A percentile compares a stretch with the other conserved stretches of the same genome.
phyloP scores from a whole-genome alignment of 2,888 invertebrate genomes.

The Andricus curvator region DNA sequence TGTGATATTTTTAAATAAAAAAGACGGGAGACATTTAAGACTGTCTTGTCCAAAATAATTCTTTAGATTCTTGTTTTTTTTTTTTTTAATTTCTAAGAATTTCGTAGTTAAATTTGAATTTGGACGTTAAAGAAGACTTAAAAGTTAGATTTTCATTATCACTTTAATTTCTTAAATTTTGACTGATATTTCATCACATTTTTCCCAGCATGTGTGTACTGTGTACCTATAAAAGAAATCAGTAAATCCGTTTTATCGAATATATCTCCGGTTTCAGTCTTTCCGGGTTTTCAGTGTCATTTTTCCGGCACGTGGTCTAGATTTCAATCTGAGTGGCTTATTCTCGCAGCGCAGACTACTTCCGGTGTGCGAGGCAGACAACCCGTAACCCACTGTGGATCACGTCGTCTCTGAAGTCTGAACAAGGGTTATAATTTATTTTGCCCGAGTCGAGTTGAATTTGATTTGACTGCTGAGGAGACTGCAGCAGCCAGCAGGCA shows the following conservation, averaged over 20 bases:
- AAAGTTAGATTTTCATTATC: too few relatives aligned
- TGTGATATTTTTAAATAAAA: too few relatives aligned
- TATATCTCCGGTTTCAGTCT: constrained; percentile 9
- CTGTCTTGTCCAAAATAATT: too few relatives aligned
- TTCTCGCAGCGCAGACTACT: not conserved
- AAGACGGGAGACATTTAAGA: too few relatives aligned
- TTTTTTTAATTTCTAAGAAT: too few relatives aligned
- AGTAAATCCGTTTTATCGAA: constrained; percentile 8
- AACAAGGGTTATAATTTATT: constrained; percentile 37
- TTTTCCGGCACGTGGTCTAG: constrained; percentile 34
- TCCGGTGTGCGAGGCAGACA: not conserved
- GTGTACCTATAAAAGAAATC: not conserved
- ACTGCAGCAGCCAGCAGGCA: constrained; percentile 15
- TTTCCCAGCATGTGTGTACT: not conserved
- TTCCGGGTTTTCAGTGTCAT: not conserved
- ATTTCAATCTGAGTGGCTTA: constrained; percentile 22
- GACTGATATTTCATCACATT: not conserved
- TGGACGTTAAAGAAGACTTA: too few relatives aligned
- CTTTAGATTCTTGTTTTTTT: too few relatives aligned
- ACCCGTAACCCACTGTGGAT: not conserved
- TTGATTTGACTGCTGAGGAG: constrained; percentile 39
- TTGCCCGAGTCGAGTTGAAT: not conserved
- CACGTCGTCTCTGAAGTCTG: not conserved
- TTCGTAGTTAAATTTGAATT: too few relatives aligned
- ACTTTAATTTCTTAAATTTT: too few relatives aligned